These are phyloP conservation scores for Harpagoxenus sublaevis DNA, from an alignment of 2,888 invertebrate genomes.

Conservation along the genomic window DNA sequence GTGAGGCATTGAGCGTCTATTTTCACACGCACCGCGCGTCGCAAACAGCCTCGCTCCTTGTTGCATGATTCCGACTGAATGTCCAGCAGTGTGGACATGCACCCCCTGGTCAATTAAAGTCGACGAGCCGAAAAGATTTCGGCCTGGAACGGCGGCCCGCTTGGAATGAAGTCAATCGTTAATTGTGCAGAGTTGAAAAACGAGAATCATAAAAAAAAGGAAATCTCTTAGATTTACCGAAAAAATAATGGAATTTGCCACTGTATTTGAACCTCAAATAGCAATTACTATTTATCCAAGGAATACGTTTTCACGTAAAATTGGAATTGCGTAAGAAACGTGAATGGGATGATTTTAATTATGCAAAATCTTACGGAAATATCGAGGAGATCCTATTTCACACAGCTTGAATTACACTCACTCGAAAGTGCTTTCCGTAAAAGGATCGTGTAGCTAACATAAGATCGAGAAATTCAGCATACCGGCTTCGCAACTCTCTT, in stretches of 20 bases:
- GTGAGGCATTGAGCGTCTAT: slow-evolving; percentile 82
- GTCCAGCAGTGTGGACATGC: slow-evolving; percentile 59
- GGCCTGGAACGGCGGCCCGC: slow-evolving; percentile 24
- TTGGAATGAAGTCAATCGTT: slow-evolving; percentile 37
- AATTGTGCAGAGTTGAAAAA: neutral
- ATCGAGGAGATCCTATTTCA: neutral
- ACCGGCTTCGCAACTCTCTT: neutral
- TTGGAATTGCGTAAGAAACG: neutral
- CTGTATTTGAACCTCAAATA: neutral
- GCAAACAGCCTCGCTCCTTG: slow-evolving; percentile 80
- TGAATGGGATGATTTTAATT: neutral
- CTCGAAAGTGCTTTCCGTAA: neutral
- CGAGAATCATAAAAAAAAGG: neutral
- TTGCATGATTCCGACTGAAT: slow-evolving; percentile 67
- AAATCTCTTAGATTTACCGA: neutral
- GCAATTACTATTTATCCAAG: neutral
- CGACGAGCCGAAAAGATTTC: slow-evolving; percentile 51
- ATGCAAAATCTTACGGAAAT: neutral
- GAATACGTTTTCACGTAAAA: neutral
- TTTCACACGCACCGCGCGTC: slow-evolving; percentile 77
- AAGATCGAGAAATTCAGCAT: neutral
- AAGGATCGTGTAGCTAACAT: neutral
- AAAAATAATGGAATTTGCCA: neutral
- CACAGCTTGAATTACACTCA: neutral
- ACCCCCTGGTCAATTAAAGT: slow-evolving; percentile 64